Evolutionary conservation across 2,113 vertebrate genomes (phyloP).

Genomic region (Syngnathus scovelli): DNA sequence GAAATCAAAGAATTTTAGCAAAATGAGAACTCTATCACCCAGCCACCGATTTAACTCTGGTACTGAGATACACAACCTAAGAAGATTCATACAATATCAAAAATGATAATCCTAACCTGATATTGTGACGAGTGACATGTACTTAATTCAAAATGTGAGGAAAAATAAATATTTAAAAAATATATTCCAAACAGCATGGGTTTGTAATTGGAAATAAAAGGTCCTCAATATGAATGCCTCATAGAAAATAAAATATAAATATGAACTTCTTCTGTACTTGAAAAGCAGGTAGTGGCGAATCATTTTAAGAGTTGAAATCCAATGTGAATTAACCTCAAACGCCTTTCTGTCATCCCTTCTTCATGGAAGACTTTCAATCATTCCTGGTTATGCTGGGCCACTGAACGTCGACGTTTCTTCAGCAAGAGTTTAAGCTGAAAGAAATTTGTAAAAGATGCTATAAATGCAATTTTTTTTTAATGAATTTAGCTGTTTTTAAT

Average conservation of each 20-base stretch:
- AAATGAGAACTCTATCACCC: slow-evolving; percentile 16
- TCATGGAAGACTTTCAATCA: slow-evolving; percentile 48
- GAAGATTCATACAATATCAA: not conserved
- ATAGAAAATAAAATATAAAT: not conserved
- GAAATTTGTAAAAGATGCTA: not conserved
- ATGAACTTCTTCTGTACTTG: not conserved
- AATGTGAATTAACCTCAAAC: slow-evolving; percentile 29
- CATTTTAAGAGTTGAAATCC: slow-evolving; percentile 14
- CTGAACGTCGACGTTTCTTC: slow-evolving; percentile 77
- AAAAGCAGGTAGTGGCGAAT: not conserved
- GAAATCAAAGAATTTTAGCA: slow-evolving; percentile 65
- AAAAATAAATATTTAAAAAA: not conserved
- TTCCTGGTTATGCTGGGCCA: slow-evolving; percentile 78
- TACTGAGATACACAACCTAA: not conserved
- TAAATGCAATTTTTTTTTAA: not conserved
- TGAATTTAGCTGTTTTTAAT: not conserved
- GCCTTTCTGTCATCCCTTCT: slow-evolving; percentile 22
- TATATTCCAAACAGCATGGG: not conserved
- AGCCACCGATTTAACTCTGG: not conserved
- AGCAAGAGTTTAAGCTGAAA: slow-evolving; percentile 80
- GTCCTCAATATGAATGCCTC: not conserved
- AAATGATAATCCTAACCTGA: not conserved
- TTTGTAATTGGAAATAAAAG: not conserved
- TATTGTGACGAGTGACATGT: not conserved
- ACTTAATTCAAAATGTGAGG: not conserved